Conservation (phyloP, 2,113 vertebrate species). For the Catagonus wagneri region DNA sequence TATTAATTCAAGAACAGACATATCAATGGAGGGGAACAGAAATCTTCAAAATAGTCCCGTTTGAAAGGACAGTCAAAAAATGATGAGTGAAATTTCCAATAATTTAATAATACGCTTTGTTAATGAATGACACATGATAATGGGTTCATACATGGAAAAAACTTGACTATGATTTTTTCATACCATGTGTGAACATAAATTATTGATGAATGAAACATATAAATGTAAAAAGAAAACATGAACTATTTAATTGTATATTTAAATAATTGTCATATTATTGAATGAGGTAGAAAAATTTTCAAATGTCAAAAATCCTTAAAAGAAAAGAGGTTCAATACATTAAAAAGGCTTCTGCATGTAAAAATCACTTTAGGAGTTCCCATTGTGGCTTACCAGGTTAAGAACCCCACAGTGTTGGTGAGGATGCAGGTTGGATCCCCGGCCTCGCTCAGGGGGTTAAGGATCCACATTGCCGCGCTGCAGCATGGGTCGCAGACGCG, state of each 20-base stretch:
- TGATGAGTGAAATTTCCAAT: not conserved
- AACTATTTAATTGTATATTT: not conserved
- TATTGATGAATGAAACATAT: not conserved
- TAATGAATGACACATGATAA: not conserved
- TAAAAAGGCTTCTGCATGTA: not conserved
- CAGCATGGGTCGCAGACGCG: too few relatives aligned
- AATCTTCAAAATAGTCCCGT: slow-evolving; percentile 20
- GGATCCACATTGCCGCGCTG: too few relatives aligned
- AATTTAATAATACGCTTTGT: not conserved
- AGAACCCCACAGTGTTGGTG: too few relatives aligned
- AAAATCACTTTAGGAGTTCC: not conserved
- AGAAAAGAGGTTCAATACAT: not conserved
- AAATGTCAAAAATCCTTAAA: not conserved
- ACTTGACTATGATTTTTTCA: not conserved
- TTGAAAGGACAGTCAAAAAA: slow-evolving; percentile 31
- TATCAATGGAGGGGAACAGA: slow-evolving; percentile 4
- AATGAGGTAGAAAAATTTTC: not conserved
- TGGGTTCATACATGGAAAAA: not conserved
- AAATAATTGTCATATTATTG: not conserved
- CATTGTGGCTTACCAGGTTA: too few relatives aligned
- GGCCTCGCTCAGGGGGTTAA: too few relatives aligned
- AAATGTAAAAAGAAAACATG: not conserved
- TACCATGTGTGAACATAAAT: not conserved
- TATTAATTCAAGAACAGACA: slow-evolving; percentile 11
- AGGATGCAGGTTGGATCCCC: too few relatives aligned